Evolutionary conservation across 2,797 vertebrate species (phyloP).

Genomic region (Acrossocheilus wenchowensis): DNA sequence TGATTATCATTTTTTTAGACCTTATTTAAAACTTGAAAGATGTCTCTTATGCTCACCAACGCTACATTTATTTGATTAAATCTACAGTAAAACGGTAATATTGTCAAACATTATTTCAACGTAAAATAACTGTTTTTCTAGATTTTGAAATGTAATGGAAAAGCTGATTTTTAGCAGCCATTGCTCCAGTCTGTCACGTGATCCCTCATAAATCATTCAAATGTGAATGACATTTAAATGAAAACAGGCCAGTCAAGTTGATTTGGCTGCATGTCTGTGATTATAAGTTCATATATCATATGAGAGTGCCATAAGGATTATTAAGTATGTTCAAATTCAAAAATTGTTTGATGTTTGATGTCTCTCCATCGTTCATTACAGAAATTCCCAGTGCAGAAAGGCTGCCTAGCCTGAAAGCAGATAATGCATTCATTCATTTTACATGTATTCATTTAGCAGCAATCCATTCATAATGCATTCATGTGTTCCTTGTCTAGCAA

Average conservation of each 20-base stretch:
- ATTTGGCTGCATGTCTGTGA: background rate
- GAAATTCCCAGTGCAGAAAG: constrained; percentile 1
- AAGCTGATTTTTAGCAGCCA: background rate
- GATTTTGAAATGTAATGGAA: background rate
- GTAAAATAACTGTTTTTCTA: no score
- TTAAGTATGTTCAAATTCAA: background rate
- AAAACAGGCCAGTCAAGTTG: background rate
- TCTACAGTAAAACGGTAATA: no score
- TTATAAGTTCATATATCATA: background rate
- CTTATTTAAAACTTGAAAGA: background rate
- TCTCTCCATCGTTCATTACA: background rate
- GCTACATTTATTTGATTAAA: background rate
- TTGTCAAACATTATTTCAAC: no score
- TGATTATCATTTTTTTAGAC: background rate
- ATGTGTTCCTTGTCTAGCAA: constrained; percentile 1
- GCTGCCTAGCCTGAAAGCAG: background rate
- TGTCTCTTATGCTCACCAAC: background rate
- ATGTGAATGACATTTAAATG: background rate
- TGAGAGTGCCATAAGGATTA: background rate
- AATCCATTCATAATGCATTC: constrained; percentile 44
- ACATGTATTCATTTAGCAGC: constrained; percentile 29
- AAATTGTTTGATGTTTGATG: background rate
- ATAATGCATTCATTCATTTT: constrained; percentile 41
- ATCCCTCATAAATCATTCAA: background rate
- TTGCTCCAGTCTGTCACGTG: background rate